A percentile compares a stretch with the other conserved stretches of the same genome.
Conservation (phyloP, 2,888 invertebrate genomes). For the Cenopis cana region DNA sequence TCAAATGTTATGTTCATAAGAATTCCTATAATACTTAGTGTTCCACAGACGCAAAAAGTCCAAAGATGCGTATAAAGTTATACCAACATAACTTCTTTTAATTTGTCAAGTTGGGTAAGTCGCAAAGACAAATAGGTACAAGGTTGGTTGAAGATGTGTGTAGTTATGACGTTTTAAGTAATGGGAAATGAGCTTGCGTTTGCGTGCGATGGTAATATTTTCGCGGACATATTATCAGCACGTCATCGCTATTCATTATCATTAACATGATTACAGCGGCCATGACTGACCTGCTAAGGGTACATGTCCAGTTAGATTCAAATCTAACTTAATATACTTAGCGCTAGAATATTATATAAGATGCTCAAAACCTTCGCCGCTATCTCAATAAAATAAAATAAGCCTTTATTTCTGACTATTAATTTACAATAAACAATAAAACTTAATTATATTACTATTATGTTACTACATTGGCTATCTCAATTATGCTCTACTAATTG, state of each 20-base stretch:
- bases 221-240: constrained; percentile 25
- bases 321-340: too few relatives aligned
- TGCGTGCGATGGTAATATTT: constrained; percentile 15
- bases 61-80: background rate
- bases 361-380: too few relatives aligned
- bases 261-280: constrained; percentile 23
- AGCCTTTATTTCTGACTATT: too few relatives aligned
- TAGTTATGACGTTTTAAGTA: background rate
- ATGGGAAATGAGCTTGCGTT: background rate
- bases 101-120: background rate
- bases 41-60: background rate
- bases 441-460: too few relatives aligned
- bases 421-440: too few relatives aligned
- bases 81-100: background rate
- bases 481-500: too few relatives aligned
- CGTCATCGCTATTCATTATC: constrained; percentile 28
- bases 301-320: background rate
- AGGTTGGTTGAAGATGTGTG: background rate
- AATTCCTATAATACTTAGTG: background rate
- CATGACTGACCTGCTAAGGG: background rate
- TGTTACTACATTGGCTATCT: too few relatives aligned
- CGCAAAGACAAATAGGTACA: background rate
- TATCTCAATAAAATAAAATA: too few relatives aligned
- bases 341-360: too few relatives aligned
- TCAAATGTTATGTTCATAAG: background rate